Evolutionary conservation across 1,140 invertebrate species (phyloP), one percentile per base, ranked within the genome.

Genomic region (Drosophila asahinai): DNA sequence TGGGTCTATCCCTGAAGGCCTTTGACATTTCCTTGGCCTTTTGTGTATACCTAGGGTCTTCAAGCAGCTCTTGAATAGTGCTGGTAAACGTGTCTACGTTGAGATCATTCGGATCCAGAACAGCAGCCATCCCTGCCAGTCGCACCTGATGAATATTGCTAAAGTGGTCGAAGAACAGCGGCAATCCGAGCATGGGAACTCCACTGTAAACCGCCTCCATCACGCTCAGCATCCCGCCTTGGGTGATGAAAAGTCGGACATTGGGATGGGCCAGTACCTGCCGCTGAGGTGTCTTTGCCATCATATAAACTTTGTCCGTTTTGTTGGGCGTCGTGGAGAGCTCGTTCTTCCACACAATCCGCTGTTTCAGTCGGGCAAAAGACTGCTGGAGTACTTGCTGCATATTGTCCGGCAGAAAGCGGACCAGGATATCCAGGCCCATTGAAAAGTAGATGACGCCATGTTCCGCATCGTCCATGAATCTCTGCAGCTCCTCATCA

Each of bases 401-500:
- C 57, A 94, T 94, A 0, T 94, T 92, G 2, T 76, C 27, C 0
- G 94, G 93, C 64, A 96, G 82, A 19, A 93, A 94, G 11, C 92
- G 91, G 45, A 93, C 93, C 64, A 93, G 89, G 0, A 95, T 81
- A 81, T 95, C 95, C 0, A 94, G 94, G 1, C 95, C 95, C 42
- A 95, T 93, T 65, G 93, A 95, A 43, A 96, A 94, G 43, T 95
- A 95, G 7, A 96, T 91, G 1, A 94, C 94, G 1, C 95, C 95
- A 9, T 95, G 54, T n/a, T 87, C 91, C 3, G 95, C 93, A 33
- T 94, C 90, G 72, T 95, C 94, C 40, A 96, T 78, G 73, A 95
- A 93, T 40, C 92, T 86, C 81, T 94, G 86, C 0, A 94, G 67
- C 1, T 77, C 14, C 3, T 33, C 11, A 5, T 74, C 65, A 14